Percentiles rank a stretch among this genome's conserved stretches.
phyloP scores from a whole-genome alignment of 2,113 vertebrate genomes.

The Stegostoma tigrinum region DNA sequence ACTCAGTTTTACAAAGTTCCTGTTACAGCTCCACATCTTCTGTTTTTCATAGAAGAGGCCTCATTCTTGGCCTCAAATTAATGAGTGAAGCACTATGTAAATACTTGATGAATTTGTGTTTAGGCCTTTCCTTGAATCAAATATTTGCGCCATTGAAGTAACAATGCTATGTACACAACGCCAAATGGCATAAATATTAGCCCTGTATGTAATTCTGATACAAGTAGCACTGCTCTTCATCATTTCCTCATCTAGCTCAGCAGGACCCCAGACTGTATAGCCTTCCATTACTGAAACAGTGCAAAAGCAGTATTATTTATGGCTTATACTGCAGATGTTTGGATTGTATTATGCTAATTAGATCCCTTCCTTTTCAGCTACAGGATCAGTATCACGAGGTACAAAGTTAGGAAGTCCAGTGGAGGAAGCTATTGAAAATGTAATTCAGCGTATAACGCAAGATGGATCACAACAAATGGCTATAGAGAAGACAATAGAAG shows the following conservation, averaged over 20 bases:
- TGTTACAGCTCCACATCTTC: background rate
- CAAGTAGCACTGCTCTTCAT: background rate
- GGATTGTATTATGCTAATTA: background rate
- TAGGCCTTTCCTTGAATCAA: background rate
- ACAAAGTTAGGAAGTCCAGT: constrained; percentile 45
- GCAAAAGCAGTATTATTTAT: background rate
- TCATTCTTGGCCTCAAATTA: background rate
- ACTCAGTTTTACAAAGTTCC: background rate
- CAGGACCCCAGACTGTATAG: background rate
- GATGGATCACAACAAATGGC: constrained; percentile 50
- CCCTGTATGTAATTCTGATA: background rate
- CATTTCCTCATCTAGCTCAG: background rate
- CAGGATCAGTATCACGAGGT: constrained; percentile 43
- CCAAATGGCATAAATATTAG: background rate
- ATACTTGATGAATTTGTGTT: background rate
- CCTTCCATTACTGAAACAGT: background rate
- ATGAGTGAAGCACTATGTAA: background rate
- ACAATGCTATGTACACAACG: background rate
- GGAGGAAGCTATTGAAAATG: constrained; percentile 55
- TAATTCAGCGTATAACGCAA: constrained; percentile 58
- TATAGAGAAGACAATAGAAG: constrained; percentile 55
- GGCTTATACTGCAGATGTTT: background rate
- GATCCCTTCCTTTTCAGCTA: background rate
- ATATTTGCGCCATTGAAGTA: background rate
- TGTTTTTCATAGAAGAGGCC: background rate